phyloP scores from a whole-genome alignment of 1,140 invertebrate genomes.

The Rhyzopertha dominica region DNA sequence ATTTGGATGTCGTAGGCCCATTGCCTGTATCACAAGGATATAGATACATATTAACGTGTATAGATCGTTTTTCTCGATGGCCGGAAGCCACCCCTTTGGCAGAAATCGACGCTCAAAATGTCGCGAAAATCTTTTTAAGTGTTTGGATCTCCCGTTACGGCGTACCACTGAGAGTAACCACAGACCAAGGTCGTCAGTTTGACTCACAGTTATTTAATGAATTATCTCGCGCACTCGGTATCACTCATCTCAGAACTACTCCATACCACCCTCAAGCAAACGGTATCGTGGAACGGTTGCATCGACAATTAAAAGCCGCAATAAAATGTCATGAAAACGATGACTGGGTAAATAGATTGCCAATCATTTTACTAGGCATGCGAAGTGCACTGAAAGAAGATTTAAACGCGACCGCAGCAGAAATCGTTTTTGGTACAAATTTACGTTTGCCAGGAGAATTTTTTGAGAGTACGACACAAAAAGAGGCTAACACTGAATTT shows the following conservation, averaged over 20 bases:
- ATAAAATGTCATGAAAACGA: too few species aligned
- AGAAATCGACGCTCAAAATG: slow-evolving; percentile 35
- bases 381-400: too few species aligned
- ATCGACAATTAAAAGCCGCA: slow-evolving; percentile 27
- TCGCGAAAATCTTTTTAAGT: slow-evolving; percentile 32
- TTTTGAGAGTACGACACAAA: too few species aligned
- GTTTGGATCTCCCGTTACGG: slow-evolving; percentile 36
- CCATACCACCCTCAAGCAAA: slow-evolving; percentile 39
- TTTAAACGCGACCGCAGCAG: too few species aligned
- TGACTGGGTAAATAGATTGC: too few species aligned
- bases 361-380: too few species aligned
- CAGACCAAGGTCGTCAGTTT: slow-evolving; percentile 42
- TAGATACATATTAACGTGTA: slow-evolving; percentile 37
- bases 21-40: slow-evolving; percentile 28
- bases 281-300: slow-evolving; percentile 28
- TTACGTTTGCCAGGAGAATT: too few species aligned
- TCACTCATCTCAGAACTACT: slow-evolving; percentile 28
- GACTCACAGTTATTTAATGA: slow-evolving; percentile 24
- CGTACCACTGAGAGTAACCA: slow-evolving; percentile 30
- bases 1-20: slow-evolving; percentile 46
- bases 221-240: slow-evolving; percentile 27
- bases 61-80: slow-evolving; percentile 45
- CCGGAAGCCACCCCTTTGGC: slow-evolving; percentile 40
- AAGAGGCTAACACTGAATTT: too few species aligned
- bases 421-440: too few species aligned